phyloP scores from a whole-genome alignment of 2,113 vertebrate genomes.

The Smithornis capensis region DNA sequence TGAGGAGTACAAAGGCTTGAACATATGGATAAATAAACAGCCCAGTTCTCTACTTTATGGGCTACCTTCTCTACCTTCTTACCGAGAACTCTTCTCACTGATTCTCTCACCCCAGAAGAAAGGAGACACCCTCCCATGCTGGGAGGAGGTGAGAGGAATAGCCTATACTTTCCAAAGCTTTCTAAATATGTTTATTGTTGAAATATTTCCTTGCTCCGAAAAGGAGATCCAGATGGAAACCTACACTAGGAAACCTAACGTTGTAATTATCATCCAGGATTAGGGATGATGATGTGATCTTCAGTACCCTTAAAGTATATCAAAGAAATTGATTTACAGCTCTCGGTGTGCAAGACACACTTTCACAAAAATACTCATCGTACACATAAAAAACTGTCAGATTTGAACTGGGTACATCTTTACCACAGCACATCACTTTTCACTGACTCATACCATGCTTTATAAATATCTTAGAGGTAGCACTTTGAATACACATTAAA shows the following conservation, averaged over 20 bases:
- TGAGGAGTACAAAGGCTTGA: not conserved
- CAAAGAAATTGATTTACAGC: not conserved
- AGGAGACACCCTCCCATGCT: not conserved
- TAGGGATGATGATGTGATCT: not conserved
- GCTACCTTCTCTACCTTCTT: not conserved
- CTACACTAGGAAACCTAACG: not conserved
- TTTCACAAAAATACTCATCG: not conserved
- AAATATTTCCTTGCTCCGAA: not conserved
- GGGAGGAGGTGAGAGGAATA: not conserved
- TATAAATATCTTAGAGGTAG: not conserved
- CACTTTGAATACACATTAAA: not conserved
- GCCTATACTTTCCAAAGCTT: not conserved
- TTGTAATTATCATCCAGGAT: not conserved
- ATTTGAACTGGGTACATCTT: not conserved
- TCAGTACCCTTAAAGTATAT: not conserved
- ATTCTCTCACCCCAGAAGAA: not conserved
- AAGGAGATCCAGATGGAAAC: not conserved
- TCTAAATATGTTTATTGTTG: not conserved
- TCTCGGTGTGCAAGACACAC: not conserved
- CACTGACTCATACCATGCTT: not conserved
- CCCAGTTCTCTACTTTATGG: not conserved
- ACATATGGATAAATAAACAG: not conserved
- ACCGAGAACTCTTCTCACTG: not conserved
- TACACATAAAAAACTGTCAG: not conserved
- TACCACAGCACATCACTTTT: not conserved